Evolutionary conservation across 2,888 invertebrate genomes (phyloP), one percentile per base, ranked within the genome.

Genomic region (Heliconius charithonia): DNA sequence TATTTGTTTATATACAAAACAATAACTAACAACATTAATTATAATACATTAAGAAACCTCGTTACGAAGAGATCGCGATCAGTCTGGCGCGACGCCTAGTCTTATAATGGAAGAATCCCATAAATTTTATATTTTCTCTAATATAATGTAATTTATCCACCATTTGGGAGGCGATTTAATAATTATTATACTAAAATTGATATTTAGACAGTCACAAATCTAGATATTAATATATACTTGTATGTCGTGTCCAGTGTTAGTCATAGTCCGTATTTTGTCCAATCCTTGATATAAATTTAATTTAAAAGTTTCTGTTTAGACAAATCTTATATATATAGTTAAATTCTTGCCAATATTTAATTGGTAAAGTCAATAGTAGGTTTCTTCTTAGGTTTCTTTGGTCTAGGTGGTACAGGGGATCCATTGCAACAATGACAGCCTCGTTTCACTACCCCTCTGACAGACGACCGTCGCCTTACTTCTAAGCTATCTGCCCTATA

Each of bases 401-500:
- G 93, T 67, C 95, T 90, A 0, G 93, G 92, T 13, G 96, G 93
- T 4, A 95, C 94, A 1, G 96, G 95, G 0, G 95, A 93, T 12
- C 96, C 96, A 86, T 92, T 95, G 88, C 96, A 96, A 87, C 96
- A 96, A 59, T 95, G 95, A 85, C 96, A 96, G 75, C 95, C 96
- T 66, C 96, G 94, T 83, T 96, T 96, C 2, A 96, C 96, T 16
- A 96, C 95, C 12, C 96, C 96, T 0, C 96, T 90, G 0, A 92
- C 92, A 41, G 86, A 95, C 72, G 89, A 96, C 83, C 87, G 94
- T 2, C 92, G 88, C 56, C 90, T 81, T 9, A 85, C 86, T 37
- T 89, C 91, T 71, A 79, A 67, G 51, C 81, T 83, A 63, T 89
- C 88, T 71, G 89, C 87, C 22, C 89, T 82, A 70, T 91, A 89